phyloP scores from a whole-genome alignment of 2,797 vertebrate genomes.

The Euthynnus affinis region DNA sequence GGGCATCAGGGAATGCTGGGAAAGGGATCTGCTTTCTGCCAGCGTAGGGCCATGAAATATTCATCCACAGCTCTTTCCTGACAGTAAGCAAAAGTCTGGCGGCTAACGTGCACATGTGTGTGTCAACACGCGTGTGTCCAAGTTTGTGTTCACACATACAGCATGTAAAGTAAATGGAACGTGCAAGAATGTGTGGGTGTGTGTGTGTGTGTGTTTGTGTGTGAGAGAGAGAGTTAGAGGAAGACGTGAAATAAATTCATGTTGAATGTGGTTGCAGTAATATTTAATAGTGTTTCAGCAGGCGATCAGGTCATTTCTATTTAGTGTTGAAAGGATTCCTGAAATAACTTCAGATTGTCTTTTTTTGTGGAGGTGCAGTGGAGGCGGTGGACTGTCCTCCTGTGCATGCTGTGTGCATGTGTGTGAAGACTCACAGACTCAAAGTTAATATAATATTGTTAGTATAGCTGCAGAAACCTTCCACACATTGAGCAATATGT shows the following conservation, averaged over 20 bases:
- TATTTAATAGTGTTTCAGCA: slow-evolving; percentile 28
- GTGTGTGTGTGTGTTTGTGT: slow-evolving; percentile 3
- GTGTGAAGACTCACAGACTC: slow-evolving; percentile 34
- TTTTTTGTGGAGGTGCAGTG: slow-evolving; percentile 63
- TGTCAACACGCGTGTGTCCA: slow-evolving; percentile 7
- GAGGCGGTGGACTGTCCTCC: slow-evolving; percentile 62
- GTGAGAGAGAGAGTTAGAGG: background rate
- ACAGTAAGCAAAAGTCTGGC: slow-evolving; percentile 67
- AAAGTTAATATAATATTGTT: slow-evolving; percentile 25
- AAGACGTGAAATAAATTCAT: background rate
- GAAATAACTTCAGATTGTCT: slow-evolving; percentile 60
- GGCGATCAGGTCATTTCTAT: slow-evolving; percentile 44
- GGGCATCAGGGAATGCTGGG: slow-evolving; percentile 66
- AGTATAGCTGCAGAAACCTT: slow-evolving; percentile 39
- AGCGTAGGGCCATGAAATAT: slow-evolving; percentile 73
- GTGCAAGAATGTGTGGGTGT: background rate
- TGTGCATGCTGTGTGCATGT: slow-evolving; percentile 24
- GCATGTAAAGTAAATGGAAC: slow-evolving; percentile 30
- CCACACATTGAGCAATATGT: slow-evolving; percentile 18
- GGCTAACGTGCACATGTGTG: slow-evolving; percentile 25
- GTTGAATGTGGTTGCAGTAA: slow-evolving; percentile 19
- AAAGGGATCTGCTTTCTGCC: slow-evolving; percentile 66
- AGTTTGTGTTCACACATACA: slow-evolving; percentile 19
- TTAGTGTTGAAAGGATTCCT: slow-evolving; percentile 51
- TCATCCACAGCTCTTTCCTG: slow-evolving; percentile 71